Evolutionary conservation across 2,888 invertebrate genomes (phyloP).

Genomic region (Sesia bembeciformis): DNA sequence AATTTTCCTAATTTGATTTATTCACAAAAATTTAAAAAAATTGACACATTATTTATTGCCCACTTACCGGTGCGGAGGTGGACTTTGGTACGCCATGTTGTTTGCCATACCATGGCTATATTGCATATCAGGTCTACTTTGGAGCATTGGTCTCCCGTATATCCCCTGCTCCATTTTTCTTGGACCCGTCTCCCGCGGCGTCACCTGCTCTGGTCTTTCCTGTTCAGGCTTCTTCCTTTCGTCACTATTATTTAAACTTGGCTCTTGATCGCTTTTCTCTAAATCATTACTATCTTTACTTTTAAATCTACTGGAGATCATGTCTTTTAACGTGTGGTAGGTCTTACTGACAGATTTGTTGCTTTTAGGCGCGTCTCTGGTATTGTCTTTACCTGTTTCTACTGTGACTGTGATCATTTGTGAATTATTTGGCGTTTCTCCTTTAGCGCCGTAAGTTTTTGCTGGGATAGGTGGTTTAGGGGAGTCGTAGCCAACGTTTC

Average conservation of each 20-base stretch:
- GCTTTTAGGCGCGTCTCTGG: slow-evolving; percentile 71
- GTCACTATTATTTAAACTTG: slow-evolving; percentile 77
- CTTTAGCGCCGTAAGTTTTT: slow-evolving; percentile 56
- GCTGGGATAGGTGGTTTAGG: slow-evolving; percentile 65
- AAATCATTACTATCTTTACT: slow-evolving; percentile 74
- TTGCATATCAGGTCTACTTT: slow-evolving; percentile 64
- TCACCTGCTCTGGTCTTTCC: slow-evolving; percentile 44
- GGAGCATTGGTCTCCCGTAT: slow-evolving; percentile 75
- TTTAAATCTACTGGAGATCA: slow-evolving; percentile 87
- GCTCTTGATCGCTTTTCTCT: slow-evolving; percentile 66
- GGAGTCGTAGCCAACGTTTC: slow-evolving; percentile 54
- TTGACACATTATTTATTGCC: background rate
- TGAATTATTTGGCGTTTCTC: slow-evolving; percentile 55
- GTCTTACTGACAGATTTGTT: slow-evolving; percentile 84
- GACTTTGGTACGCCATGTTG: slow-evolving; percentile 59
- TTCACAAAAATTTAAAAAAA: too few species aligned
- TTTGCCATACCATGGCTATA: slow-evolving; percentile 51
- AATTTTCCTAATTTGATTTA: too few species aligned
- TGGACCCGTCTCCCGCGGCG: slow-evolving; percentile 50
- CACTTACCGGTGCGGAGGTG: slow-evolving; percentile 59
- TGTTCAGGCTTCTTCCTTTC: slow-evolving; percentile 62
- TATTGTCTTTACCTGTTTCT: slow-evolving; percentile 74
- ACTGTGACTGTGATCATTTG: slow-evolving; percentile 74
- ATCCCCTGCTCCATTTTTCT: slow-evolving; percentile 75
- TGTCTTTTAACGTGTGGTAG: slow-evolving; percentile 87